A percentile compares a stretch with the other conserved stretches of the same genome.
phyloP scores from a whole-genome alignment of 2,797 vertebrate species.

The Phoeniculus purpureus region DNA sequence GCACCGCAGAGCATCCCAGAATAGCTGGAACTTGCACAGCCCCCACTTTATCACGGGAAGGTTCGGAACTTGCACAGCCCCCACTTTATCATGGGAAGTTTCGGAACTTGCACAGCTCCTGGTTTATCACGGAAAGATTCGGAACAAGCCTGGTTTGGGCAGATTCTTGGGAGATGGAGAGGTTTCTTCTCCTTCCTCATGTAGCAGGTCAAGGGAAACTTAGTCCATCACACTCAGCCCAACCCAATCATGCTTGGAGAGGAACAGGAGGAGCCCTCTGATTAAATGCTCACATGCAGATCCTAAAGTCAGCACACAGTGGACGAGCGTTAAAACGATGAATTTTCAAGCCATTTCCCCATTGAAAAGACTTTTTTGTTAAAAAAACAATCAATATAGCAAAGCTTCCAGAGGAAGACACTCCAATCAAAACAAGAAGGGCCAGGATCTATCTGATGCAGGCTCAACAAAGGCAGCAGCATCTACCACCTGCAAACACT shows the following conservation, averaged over 20 bases:
- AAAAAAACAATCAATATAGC: neutral
- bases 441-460: slow-evolving; percentile 27
- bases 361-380: neutral
- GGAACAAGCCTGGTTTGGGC: neutral
- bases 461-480: slow-evolving; percentile 31
- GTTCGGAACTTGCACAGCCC: no score
- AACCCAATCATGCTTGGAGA: neutral
- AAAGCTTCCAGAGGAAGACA: slow-evolving; percentile 32
- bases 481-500: slow-evolving; percentile 28
- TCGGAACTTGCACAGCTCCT: no score
- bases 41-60: neutral
- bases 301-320: neutral
- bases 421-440: neutral
- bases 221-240: neutral
- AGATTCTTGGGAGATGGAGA: neutral
- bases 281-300: neutral
- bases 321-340: neutral
- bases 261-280: neutral
- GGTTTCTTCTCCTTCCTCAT: neutral
- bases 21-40: slow-evolving; percentile 38
- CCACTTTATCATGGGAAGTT: no score
- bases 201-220: neutral
- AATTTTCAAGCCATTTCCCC: slow-evolving; percentile 25
- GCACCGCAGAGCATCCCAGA: slow-evolving; percentile 2
- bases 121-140: no score